Evolutionary conservation across 2,113 vertebrate species (phyloP).

Genomic region (Burhinus bistriatus): DNA sequence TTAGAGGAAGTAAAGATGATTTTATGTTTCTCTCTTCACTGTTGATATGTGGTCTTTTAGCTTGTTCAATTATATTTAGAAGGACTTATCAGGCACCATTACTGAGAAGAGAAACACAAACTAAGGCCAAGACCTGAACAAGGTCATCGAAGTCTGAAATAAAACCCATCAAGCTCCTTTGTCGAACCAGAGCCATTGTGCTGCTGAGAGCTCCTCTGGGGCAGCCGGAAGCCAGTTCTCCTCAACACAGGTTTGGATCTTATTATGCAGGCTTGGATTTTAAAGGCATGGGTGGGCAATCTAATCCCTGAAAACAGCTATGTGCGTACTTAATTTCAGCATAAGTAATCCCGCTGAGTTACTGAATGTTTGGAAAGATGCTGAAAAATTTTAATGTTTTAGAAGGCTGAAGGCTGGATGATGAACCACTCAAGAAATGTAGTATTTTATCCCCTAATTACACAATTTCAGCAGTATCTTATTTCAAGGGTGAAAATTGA

Average conservation of each 20-base stretch:
- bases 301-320: background rate
- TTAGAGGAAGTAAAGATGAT: background rate
- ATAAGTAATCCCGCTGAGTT: background rate
- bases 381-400: background rate
- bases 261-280: background rate
- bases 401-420: background rate
- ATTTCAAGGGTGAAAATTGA: background rate
- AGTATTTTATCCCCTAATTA: background rate
- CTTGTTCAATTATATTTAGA: background rate
- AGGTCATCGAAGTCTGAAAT: background rate
- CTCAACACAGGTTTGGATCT: background rate
- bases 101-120: background rate
- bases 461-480: background rate
- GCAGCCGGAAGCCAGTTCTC: fast-evolving
- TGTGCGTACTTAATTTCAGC: background rate
- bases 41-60: background rate
- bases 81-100: background rate
- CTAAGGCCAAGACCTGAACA: background rate
- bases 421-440: background rate
- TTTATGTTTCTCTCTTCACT: background rate
- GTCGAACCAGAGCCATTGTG: background rate
- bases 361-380: background rate
- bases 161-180: background rate
- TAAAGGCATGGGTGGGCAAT: background rate
- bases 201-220: background rate